phyloP scores from a whole-genome alignment of 1,140 invertebrate genomes.

The Polypedilum vanderplanki region DNA sequence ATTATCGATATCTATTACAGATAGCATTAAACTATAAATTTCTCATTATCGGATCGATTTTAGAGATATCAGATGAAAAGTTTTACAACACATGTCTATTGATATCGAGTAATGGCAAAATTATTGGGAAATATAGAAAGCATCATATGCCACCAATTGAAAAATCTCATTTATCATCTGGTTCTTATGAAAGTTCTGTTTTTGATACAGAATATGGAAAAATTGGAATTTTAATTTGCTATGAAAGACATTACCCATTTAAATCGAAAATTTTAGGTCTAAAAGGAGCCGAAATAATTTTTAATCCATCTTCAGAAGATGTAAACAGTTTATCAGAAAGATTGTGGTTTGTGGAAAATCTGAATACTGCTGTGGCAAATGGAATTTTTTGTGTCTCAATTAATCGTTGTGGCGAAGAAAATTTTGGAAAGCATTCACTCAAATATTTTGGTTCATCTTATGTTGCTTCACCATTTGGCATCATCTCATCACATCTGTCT shows the following conservation, averaged over 20 bases:
- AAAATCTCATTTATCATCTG: background rate
- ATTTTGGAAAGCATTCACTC: background rate
- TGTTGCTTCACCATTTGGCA: background rate
- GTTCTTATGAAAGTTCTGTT: conserved; percentile 64
- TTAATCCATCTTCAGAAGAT: conserved; percentile 79
- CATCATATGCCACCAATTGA: background rate
- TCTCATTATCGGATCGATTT: background rate
- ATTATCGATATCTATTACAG: background rate
- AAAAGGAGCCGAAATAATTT: conserved; percentile 89
- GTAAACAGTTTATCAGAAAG: conserved; percentile 63
- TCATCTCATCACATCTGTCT: background rate
- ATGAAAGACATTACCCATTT: conserved; percentile 79
- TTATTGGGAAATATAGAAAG: conserved; percentile 1
- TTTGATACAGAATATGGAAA: conserved; percentile 63
- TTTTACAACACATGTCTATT: background rate
- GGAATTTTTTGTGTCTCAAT: conserved; percentile 75
- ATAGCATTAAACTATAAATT: background rate
- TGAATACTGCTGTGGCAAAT: conserved; percentile 82
- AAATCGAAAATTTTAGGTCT: conserved; percentile 83
- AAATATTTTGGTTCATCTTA: background rate
- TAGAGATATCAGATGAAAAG: background rate
- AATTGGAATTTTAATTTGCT: conserved; percentile 84
- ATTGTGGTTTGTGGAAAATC: conserved; percentile 77
- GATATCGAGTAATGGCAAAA: background rate
- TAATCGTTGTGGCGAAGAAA: conserved; percentile 45